Conservation (phyloP, 2,888 invertebrate genomes). For the Caradrina kadenii region DNA sequence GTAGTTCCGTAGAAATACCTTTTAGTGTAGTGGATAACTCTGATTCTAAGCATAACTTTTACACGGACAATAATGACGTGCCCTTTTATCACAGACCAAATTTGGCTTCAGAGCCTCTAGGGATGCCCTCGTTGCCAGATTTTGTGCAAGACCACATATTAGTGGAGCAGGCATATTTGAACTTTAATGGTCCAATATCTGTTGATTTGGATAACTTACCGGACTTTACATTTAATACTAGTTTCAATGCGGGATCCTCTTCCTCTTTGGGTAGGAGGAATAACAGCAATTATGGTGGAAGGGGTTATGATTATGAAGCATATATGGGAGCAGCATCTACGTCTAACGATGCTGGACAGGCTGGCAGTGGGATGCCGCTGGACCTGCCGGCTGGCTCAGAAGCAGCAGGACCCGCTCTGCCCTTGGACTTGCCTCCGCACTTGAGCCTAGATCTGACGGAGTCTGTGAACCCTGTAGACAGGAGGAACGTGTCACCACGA, state of each 20-base stretch:
- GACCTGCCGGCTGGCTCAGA: slow-evolving; percentile 82
- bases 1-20: slow-evolving; percentile 87
- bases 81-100: slow-evolving; percentile 86
- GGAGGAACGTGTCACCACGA: slow-evolving; percentile 85
- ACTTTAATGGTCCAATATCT: slow-evolving; percentile 88
- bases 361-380: slow-evolving; percentile 78
- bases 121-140: slow-evolving; percentile 94
- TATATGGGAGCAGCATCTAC: slow-evolving; percentile 81
- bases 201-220: slow-evolving; percentile 92
- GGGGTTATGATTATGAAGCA: slow-evolving; percentile 82
- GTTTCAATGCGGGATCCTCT: slow-evolving; percentile 83
- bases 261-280: slow-evolving; percentile 82
- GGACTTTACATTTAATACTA: slow-evolving; percentile 92
- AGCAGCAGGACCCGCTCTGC: slow-evolving; percentile 78
- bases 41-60: slow-evolving; percentile 88
- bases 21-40: slow-evolving; percentile 88
- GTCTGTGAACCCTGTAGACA: slow-evolving; percentile 85
- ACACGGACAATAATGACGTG: slow-evolving; percentile 80
- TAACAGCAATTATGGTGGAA: slow-evolving; percentile 77
- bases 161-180: slow-evolving; percentile 94
- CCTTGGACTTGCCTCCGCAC: slow-evolving; percentile 82
- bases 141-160: slow-evolving; percentile 97
- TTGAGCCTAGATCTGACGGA: slow-evolving; percentile 87
- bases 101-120: slow-evolving; percentile 85
- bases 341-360: slow-evolving; percentile 74